phyloP scores from a whole-genome alignment of 2,113 vertebrate species.

The Ondatra zibethicus region DNA sequence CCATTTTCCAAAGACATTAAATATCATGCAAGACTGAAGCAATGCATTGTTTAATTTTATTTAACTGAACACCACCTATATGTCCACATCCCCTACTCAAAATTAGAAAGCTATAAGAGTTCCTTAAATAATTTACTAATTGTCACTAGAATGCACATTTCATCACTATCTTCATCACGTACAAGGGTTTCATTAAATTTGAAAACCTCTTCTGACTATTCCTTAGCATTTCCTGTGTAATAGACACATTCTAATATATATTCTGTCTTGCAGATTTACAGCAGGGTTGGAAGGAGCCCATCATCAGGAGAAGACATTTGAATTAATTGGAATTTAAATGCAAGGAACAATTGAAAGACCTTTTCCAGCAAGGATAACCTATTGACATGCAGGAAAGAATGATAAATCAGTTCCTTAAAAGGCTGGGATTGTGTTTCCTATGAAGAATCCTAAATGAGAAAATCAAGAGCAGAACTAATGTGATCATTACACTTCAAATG shows the following conservation, averaged over 20 bases:
- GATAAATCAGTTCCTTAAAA: conserved; percentile 63
- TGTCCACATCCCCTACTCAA: background rate
- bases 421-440: conserved; percentile 16
- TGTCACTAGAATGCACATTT: background rate
- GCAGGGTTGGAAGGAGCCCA: background rate
- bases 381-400: conserved; percentile 41
- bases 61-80: background rate
- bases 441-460: conserved; percentile 64
- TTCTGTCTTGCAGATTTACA: background rate
- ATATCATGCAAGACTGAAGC: background rate
- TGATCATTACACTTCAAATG: conserved; percentile 34
- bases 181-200: background rate
- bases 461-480: background rate
- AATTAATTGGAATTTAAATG: conserved; percentile 59
- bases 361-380: conserved; percentile 52
- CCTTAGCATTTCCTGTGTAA: background rate
- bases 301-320: conserved; percentile 34
- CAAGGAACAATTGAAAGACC: conserved; percentile 47
- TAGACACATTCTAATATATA: background rate
- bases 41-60: background rate
- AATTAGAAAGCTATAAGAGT: background rate
- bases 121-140: background rate
- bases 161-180: background rate
- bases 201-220: background rate
- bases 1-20: background rate